A percentile compares a stretch with the other conserved stretches of the same genome.
phyloP scores from a whole-genome alignment of 2,113 vertebrate species.

The Sisor rabdophorus region DNA sequence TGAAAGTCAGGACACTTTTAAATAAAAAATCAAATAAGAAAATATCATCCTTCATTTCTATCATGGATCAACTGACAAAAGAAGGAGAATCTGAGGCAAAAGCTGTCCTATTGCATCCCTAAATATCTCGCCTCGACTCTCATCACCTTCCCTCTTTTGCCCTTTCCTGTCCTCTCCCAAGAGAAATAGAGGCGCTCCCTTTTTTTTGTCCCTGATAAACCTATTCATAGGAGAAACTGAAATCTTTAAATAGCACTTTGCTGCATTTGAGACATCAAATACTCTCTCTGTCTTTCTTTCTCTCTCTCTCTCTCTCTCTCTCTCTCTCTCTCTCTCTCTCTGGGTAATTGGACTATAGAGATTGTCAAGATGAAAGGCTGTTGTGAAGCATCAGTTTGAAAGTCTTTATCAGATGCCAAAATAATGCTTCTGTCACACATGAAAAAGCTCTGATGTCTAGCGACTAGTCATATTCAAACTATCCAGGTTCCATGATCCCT shows the following conservation, averaged over 20 bases:
- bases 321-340: not conserved
- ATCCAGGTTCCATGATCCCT: conserved; percentile 5
- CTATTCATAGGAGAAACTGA: conserved; percentile 12
- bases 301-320: conserved; percentile 7
- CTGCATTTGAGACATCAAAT: conserved; percentile 28
- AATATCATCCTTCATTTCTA: conserved; percentile 17
- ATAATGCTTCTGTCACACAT: conserved; percentile 36
- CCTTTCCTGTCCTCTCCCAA: conserved; percentile 16
- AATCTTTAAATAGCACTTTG: conserved; percentile 30
- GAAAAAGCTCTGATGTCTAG: conserved; percentile 27
- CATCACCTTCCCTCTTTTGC: conserved; percentile 2
- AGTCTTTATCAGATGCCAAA: conserved; percentile 22
- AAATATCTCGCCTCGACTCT: conserved; percentile 16
- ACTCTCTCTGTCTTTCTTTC: not conserved
- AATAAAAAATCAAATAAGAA: conserved; percentile 3
- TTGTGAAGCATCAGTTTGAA: conserved; percentile 28
- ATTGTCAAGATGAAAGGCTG: conserved; percentile 36
- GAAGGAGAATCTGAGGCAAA: not conserved
- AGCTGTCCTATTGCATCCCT: conserved; percentile 6
- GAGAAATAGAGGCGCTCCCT: conserved; percentile 8
- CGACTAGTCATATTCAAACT: conserved; percentile 1
- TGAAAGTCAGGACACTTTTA: not conserved
- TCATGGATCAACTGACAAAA: conserved; percentile 7
- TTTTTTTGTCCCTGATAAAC: conserved; percentile 14
- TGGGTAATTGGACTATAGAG: conserved; percentile 15